Evolutionary conservation across 2,888 invertebrate species (phyloP).

Genomic region (Cecidostiba fungosa): DNA sequence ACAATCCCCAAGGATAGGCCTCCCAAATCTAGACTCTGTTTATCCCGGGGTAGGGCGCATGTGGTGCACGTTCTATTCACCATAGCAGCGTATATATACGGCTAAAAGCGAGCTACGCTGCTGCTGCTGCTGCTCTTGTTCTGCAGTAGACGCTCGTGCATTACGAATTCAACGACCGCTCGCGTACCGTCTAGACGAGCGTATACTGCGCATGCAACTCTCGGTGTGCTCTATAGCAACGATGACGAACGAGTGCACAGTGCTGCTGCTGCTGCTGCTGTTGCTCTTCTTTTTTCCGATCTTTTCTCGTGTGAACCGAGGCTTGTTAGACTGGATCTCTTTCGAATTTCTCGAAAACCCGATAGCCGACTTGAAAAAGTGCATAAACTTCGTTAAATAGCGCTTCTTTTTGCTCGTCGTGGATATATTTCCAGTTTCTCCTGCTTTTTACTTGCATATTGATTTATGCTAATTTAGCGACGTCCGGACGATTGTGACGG

Average conservation of each 20-base stretch:
- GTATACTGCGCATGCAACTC: neutral
- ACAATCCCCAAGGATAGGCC: slow-evolving; percentile 32
- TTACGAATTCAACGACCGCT: slow-evolving; percentile 58
- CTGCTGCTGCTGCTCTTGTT: slow-evolving; percentile 17
- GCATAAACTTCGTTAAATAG: neutral
- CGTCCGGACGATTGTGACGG: neutral
- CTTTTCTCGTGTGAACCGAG: neutral
- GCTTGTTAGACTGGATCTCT: neutral
- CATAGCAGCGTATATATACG: neutral
- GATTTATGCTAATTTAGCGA: neutral
- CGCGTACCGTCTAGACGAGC: slow-evolving; percentile 39
- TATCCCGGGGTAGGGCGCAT: neutral
- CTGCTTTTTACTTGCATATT: neutral
- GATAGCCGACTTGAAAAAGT: neutral
- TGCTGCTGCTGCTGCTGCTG: too few species aligned
- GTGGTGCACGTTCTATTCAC: neutral
- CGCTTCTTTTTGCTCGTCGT: too few species aligned
- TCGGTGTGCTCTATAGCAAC: slow-evolving; percentile 14
- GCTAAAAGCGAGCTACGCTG: neutral
- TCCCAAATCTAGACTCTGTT: slow-evolving; percentile 28
- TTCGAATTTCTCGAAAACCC: neutral
- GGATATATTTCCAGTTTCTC: neutral
- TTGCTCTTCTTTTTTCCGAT: neutral
- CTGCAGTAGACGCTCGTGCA: slow-evolving; percentile 48
- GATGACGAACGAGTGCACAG: slow-evolving; percentile 42